These are phyloP conservation scores for Drosophila robusta DNA, from an alignment of 2,888 invertebrate species.

Conservation along the genomic window DNA sequence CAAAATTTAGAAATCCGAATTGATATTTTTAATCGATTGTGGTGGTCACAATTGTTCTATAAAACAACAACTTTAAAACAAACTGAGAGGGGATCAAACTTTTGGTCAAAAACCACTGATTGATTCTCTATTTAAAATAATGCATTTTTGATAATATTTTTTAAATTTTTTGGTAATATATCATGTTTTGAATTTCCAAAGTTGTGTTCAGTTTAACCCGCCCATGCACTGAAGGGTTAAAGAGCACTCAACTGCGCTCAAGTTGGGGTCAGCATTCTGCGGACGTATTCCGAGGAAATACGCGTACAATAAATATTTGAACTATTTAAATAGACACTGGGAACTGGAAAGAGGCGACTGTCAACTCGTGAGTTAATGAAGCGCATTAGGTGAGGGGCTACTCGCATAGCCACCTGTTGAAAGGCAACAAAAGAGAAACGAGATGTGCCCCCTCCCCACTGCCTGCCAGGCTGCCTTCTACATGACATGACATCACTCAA, in stretches of 20 bases:
- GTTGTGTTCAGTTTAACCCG: not conserved
- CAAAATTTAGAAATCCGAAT: no score
- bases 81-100: no score
- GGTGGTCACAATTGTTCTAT: no score
- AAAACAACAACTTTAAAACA: no score
- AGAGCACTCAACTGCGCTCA: conserved; percentile 12
- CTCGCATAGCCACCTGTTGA: conserved; percentile 37
- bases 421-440: conserved; percentile 17
- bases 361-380: conserved; percentile 60
- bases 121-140: no score
- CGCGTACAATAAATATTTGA: conserved; percentile 47
- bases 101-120: no score
- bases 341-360: conserved; percentile 37
- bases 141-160: no score
- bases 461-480: not conserved
- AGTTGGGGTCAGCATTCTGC: conserved; percentile 15
- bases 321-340: conserved; percentile 27
- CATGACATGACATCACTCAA: conserved; percentile 48
- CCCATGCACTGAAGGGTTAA: conserved; percentile 22
- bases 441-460: not conserved
- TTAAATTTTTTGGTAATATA: no score
- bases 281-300: conserved; percentile 38
- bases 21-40: no score
- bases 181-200: no score
- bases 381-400: conserved; percentile 44